A percentile compares a stretch with the other conserved stretches of the same genome.
Conservation (phyloP, 1,140 invertebrate species). For the Zaprionus vittiger region DNA sequence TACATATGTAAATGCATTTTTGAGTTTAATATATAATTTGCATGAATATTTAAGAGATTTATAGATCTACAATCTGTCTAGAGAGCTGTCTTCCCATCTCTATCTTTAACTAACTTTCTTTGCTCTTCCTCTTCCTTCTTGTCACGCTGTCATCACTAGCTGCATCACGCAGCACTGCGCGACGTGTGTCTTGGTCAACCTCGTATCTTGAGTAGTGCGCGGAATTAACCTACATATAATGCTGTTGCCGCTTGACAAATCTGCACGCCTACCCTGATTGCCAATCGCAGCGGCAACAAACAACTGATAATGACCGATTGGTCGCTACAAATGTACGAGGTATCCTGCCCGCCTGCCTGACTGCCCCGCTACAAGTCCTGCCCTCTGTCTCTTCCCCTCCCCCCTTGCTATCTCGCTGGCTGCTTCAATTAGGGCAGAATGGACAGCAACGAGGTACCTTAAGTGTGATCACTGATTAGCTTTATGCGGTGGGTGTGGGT, state of each 20-base stretch:
- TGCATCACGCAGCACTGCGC: background rate
- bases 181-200: constrained; percentile 15
- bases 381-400: background rate
- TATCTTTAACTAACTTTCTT: background rate
- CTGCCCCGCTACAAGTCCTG: background rate
- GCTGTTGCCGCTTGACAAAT: constrained; percentile 78
- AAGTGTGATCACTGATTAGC: constrained; percentile 71
- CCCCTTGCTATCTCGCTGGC: constrained; percentile 13
- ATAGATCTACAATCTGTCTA: no score
- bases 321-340: constrained; percentile 61
- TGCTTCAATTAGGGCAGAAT: constrained; percentile 70
- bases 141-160: constrained; percentile 11
- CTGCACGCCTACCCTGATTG: constrained; percentile 78
- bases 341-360: constrained; percentile 10
- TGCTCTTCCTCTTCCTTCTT: background rate
- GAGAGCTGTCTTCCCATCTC: background rate
- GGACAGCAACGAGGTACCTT: constrained; percentile 46
- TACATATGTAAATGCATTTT: no score
- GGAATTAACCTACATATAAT: constrained; percentile 81
- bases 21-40: no score
- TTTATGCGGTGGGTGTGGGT: constrained; percentile 38
- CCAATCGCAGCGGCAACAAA: constrained; percentile 74
- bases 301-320: constrained; percentile 82
- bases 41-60: no score
- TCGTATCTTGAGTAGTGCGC: constrained; percentile 79